A percentile compares a stretch with the other conserved stretches of the same genome.
Evolutionary conservation across 1,140 invertebrate species (phyloP).

Genomic region (Bombus waltoni): DNA sequence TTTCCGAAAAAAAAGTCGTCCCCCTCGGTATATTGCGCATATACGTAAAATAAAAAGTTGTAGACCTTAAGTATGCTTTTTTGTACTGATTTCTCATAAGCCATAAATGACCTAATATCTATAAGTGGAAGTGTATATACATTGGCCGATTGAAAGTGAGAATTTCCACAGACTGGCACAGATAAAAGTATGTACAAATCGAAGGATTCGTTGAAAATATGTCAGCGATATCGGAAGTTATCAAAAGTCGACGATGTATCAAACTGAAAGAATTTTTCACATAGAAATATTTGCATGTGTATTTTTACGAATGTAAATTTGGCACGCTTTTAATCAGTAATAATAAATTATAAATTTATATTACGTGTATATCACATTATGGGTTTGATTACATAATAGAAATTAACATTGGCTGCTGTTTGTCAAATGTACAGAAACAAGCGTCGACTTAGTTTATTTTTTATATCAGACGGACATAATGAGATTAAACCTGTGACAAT

Average conservation of each 20-base stretch:
- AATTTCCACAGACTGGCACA: too few relatives aligned
- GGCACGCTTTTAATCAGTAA: not conserved
- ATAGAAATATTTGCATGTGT: not conserved
- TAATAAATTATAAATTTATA: not conserved
- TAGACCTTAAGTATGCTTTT: too few relatives aligned
- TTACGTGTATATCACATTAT: not conserved
- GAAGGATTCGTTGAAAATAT: not conserved
- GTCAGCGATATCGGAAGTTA: not conserved
- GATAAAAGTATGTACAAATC: not conserved
- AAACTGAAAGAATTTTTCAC: not conserved
- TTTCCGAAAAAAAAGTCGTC: too few relatives aligned
- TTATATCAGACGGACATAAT: not conserved
- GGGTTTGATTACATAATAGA: not conserved
- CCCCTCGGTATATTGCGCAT: too few relatives aligned
- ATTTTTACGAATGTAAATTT: not conserved
- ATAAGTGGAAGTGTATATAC: too few relatives aligned
- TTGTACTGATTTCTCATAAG: too few relatives aligned
- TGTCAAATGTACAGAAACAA: not conserved
- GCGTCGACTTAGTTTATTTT: not conserved
- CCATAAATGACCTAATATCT: too few relatives aligned
- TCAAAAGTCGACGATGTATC: not conserved
- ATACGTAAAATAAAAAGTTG: too few relatives aligned
- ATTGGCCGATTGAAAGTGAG: too few relatives aligned
- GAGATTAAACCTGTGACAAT: conserved; percentile 12
- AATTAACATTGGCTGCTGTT: not conserved